Conservation (phyloP, 2,797 vertebrate species). For the Allochrocebus solatus region DNA sequence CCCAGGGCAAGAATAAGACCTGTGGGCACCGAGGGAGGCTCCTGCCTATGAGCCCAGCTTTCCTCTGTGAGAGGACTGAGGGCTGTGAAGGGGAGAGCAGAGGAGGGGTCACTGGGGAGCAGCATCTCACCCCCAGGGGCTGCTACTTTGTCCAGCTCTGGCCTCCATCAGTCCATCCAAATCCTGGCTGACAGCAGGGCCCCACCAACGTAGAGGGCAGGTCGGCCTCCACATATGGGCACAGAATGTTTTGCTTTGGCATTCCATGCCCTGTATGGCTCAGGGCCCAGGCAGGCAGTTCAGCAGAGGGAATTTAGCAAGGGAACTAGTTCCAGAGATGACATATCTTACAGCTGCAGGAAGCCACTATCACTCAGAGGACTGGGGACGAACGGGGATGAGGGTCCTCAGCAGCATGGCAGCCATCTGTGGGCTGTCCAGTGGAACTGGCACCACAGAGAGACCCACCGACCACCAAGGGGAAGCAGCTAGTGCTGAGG, state of each 20-base stretch:
- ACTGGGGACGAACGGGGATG: rapidly evolving
- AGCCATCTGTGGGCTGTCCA: neutral
- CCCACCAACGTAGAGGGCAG: neutral
- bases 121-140: too few relatives aligned
- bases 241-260: neutral
- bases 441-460: neutral
- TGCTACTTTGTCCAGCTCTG: neutral
- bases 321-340: neutral
- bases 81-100: neutral
- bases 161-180: neutral
- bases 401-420: neutral
- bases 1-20: neutral
- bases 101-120: neutral
- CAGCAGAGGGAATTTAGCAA: neutral
- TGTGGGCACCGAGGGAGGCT: too few relatives aligned
- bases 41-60: rapidly evolving
- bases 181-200: neutral
- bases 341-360: neutral
- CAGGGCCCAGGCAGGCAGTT: neutral
- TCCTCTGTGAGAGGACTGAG: neutral
- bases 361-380: neutral
- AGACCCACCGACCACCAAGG: neutral
- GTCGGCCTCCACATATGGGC: rapidly evolving
- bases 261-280: too few relatives aligned
- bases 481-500: neutral